Conservation (phyloP, 2,888 invertebrate genomes). For the Synergus umbraculus region DNA sequence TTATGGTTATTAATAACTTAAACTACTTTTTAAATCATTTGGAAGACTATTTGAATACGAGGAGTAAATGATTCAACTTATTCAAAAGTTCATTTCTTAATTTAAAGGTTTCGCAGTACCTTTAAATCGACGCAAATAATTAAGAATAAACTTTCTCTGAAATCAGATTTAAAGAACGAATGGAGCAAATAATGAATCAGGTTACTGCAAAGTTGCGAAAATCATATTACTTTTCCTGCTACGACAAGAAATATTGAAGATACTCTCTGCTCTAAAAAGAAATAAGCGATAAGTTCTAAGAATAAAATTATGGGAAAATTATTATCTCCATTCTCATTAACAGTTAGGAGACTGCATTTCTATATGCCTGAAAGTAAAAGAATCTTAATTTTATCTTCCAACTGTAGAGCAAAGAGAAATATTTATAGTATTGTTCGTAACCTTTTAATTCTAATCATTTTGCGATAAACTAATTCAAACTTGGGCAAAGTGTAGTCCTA, state of each 20-base stretch:
- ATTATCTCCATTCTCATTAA: slow-evolving; percentile 3
- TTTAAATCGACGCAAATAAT: neutral
- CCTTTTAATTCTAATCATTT: neutral
- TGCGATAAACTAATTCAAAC: neutral
- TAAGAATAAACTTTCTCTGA: neutral
- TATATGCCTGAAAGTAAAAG: neutral
- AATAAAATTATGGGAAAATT: neutral
- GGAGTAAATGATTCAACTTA: too few relatives aligned
- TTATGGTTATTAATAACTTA: neutral
- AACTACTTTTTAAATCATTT: too few relatives aligned
- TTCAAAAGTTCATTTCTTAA: neutral
- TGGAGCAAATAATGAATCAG: neutral
- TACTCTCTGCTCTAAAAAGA: slow-evolving; percentile 4
- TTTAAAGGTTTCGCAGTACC: neutral
- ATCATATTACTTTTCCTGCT: neutral
- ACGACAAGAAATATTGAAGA: neutral
- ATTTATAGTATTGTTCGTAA: neutral
- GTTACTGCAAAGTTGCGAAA: neutral
- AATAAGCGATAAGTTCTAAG: neutral
- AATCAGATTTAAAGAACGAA: neutral
- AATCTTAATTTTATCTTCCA: neutral
- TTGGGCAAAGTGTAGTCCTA: too few relatives aligned
- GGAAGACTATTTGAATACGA: too few relatives aligned
- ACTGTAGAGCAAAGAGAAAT: neutral
- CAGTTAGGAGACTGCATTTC: neutral